Conservation (phyloP, 53 echinoderm and acorn worm genomes). For the Astropecten irregularis region DNA sequence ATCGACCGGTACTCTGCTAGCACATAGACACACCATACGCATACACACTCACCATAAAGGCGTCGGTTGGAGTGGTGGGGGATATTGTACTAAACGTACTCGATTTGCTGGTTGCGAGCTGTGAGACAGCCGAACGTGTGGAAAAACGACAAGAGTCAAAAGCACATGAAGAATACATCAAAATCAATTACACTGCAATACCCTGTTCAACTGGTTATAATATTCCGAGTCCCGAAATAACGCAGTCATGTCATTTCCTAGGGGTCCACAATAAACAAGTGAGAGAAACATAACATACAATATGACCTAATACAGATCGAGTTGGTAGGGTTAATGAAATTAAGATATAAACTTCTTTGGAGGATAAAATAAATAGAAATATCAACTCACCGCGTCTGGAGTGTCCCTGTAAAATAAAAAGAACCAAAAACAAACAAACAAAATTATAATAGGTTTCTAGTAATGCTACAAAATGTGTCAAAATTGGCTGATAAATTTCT, state of each 20-base stretch:
- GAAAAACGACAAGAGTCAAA: neutral
- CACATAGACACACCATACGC: neutral
- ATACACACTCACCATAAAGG: conserved; percentile 42
- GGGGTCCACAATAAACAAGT: too few relatives aligned
- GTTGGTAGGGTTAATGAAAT: too few relatives aligned
- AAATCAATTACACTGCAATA: neutral
- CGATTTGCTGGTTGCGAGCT: conserved; percentile 45
- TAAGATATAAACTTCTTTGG: neutral
- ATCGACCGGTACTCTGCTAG: too few relatives aligned
- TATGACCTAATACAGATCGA: too few relatives aligned
- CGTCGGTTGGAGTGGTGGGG: conserved; percentile 56
- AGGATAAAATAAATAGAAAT: neutral
- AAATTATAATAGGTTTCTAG: too few relatives aligned
- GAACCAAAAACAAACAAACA: conserved; percentile 12
- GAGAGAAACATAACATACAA: too few relatives aligned
- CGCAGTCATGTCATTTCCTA: too few relatives aligned
- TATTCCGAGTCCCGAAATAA: too few relatives aligned
- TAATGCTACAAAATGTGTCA: too few relatives aligned
- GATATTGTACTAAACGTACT: conserved; percentile 47
- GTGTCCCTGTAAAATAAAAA: conserved; percentile 73
- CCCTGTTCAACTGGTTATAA: too few relatives aligned
- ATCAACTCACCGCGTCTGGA: conserved; percentile 90
- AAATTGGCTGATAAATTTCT: too few relatives aligned
- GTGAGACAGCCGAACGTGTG: neutral
- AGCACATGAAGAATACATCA: neutral